These are phyloP conservation scores for Siniperca knerii DNA, from an alignment of 2,113 vertebrate genomes.

Conservation along the genomic window DNA sequence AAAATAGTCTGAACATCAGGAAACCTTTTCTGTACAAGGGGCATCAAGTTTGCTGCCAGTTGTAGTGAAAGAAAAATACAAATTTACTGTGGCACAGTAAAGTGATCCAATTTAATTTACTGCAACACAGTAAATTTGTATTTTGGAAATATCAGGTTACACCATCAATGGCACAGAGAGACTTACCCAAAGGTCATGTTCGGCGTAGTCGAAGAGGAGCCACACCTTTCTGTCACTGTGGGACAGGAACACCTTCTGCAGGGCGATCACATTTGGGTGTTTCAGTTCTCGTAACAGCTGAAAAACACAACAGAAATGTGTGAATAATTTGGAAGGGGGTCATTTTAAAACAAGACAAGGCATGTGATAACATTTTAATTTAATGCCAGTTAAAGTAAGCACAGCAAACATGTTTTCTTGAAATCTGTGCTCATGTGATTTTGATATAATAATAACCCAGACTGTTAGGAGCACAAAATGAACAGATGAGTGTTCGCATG, in stretches of 20 bases:
- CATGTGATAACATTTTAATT: neutral
- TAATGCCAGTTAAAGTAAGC: neutral
- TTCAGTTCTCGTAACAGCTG: slow-evolving; percentile 97
- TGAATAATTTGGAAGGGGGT: neutral
- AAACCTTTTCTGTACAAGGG: neutral
- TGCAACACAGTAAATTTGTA: neutral
- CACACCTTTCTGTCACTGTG: slow-evolving; percentile 99
- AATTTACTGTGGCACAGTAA: no score
- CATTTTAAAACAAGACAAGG: neutral
- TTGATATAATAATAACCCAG: neutral
- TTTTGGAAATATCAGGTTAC: neutral
- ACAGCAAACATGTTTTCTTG: neutral
- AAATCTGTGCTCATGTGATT: neutral
- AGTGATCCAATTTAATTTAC: no score
- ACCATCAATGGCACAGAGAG: neutral
- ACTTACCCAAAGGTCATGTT: slow-evolving; percentile 98
- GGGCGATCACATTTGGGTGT: slow-evolving; percentile 98
- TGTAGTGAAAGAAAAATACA: neutral
- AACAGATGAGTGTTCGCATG: neutral
- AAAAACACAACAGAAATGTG: slow-evolving; percentile 75
- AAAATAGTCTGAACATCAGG: neutral
- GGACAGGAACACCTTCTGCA: slow-evolving; percentile 99
- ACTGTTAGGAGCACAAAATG: neutral
- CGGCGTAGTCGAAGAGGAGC: slow-evolving; percentile 99
- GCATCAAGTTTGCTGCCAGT: neutral